A percentile compares a stretch with the other conserved stretches of the same genome.
Evolutionary conservation across 2,888 invertebrate genomes (phyloP).

Genomic region (Cyclophora punctaria): DNA sequence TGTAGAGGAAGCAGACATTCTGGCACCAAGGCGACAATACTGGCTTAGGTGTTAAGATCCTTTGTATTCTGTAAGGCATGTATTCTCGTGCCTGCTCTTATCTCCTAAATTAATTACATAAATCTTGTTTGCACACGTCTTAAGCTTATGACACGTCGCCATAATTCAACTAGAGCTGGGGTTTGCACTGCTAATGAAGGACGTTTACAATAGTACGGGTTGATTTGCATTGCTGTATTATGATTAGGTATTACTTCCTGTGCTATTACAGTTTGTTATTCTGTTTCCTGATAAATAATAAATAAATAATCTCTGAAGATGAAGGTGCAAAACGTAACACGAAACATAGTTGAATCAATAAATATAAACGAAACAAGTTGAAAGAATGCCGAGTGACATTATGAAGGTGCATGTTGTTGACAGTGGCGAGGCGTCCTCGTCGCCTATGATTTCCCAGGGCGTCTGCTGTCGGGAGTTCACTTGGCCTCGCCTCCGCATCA

Average conservation of each 20-base stretch:
- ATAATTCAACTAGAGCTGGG: slow-evolving; percentile 62
- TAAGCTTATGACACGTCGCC: slow-evolving; percentile 69
- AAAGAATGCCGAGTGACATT: slow-evolving; percentile 3
- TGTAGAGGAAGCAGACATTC: slow-evolving; percentile 21
- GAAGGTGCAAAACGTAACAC: neutral
- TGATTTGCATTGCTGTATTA: slow-evolving; percentile 18
- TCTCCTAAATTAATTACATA: slow-evolving; percentile 75
- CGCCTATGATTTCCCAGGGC: slow-evolving; percentile 65
- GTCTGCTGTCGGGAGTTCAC: slow-evolving; percentile 45
- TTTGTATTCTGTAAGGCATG: slow-evolving; percentile 58
- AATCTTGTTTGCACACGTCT: slow-evolving; percentile 74
- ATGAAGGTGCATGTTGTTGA: slow-evolving; percentile 9
- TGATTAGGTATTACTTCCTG: no score
- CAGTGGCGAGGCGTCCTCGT: slow-evolving; percentile 23
- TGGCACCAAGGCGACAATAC: slow-evolving; percentile 14
- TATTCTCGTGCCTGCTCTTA: slow-evolving; percentile 63
- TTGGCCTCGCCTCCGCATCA: slow-evolving; percentile 27
- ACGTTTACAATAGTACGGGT: slow-evolving; percentile 42
- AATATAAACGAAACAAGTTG: neutral
- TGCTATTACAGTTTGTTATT: no score
- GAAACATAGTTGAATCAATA: no score
- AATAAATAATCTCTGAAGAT: neutral
- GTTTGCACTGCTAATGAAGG: slow-evolving; percentile 69
- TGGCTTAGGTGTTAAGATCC: slow-evolving; percentile 36
- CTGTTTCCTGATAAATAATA: no score